Conservation (phyloP, 2,797 vertebrate species). For the Garrulus glandarius region DNA sequence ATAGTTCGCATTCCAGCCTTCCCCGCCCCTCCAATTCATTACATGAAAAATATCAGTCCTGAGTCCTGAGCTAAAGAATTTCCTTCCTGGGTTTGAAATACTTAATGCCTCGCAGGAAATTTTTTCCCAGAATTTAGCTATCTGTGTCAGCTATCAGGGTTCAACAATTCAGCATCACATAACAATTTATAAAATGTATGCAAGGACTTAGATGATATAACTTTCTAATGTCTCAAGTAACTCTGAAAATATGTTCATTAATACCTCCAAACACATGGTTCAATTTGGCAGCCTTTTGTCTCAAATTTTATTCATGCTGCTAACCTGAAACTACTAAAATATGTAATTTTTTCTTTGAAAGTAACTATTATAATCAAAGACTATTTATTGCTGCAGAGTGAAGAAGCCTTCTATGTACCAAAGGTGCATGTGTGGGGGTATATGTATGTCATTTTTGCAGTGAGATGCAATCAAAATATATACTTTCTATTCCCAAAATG, state of each 20-base stretch:
- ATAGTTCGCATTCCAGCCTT: slow-evolving; percentile 81
- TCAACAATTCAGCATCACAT: background rate
- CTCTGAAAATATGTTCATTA: background rate
- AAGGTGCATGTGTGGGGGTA: background rate
- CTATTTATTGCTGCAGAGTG: background rate
- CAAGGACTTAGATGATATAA: background rate
- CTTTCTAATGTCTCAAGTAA: background rate
- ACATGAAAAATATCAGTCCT: slow-evolving; percentile 77
- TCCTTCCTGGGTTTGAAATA: slow-evolving; percentile 66
- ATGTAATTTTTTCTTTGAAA: background rate
- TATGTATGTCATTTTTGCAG: background rate
- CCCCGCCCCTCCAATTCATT: slow-evolving; percentile 75
- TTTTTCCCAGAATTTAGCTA: background rate
- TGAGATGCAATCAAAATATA: background rate
- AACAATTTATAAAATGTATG: background rate
- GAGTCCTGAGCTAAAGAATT: slow-evolving; percentile 50
- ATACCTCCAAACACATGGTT: background rate
- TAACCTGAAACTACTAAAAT: background rate
- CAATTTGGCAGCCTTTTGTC: background rate
- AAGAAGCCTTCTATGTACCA: background rate
- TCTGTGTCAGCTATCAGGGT: background rate
- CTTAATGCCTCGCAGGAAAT: background rate
- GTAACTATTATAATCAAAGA: background rate
- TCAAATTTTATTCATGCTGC: background rate
- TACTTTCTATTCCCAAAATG: background rate